phyloP scores from a whole-genome alignment of 2,888 invertebrate genomes.

The Pachliopta kotzebuea region DNA sequence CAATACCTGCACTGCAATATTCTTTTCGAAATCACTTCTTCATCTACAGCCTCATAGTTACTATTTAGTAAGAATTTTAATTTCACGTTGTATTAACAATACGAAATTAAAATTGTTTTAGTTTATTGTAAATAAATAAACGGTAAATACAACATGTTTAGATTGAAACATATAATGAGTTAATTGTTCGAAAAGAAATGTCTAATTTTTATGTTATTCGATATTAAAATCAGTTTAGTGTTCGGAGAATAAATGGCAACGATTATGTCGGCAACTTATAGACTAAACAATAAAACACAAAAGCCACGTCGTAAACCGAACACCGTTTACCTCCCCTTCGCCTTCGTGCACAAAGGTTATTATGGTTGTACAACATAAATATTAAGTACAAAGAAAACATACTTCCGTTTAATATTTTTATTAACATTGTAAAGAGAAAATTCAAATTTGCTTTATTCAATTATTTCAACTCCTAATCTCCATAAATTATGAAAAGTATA shows the following conservation, averaged over 20 bases:
- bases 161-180: neutral
- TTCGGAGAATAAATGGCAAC: slow-evolving; percentile 32
- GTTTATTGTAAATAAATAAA: too few relatives aligned
- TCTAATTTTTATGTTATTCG: neutral
- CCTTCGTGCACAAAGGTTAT: slow-evolving; percentile 46
- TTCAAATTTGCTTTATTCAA: neutral
- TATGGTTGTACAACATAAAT: slow-evolving; percentile 46
- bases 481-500: too few relatives aligned
- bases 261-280: slow-evolving; percentile 30
- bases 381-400: slow-evolving; percentile 53
- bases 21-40: too few relatives aligned
- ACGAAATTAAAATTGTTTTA: too few relatives aligned
- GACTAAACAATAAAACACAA: slow-evolving; percentile 44
- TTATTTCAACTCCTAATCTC: neutral
- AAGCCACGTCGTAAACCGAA: slow-evolving; percentile 41
- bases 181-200: neutral
- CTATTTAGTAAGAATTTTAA: too few relatives aligned
- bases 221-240: slow-evolving; percentile 29
- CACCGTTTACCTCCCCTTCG: slow-evolving; percentile 54
- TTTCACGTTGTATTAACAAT: too few relatives aligned
- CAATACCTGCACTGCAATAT: too few relatives aligned
- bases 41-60: too few relatives aligned
- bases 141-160: neutral
- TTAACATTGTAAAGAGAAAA: neutral
- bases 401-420: slow-evolving; percentile 38